Base-by-base conservation (phyloP, 2,888 invertebrate genomes). In the Hypselothyrea guttata region DNA sequence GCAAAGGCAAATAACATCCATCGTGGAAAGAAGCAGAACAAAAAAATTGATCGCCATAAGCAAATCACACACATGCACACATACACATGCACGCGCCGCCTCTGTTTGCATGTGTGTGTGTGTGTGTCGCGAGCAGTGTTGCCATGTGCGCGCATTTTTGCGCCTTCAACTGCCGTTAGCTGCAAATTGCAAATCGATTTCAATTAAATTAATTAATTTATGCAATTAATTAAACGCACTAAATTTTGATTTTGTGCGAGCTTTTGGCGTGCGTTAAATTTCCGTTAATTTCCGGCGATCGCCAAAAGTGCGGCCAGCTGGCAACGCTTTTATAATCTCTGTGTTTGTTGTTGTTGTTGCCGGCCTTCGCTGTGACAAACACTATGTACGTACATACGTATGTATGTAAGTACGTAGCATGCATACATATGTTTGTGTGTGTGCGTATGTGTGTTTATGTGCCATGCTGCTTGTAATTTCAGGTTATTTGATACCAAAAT, bases 401-500 rank as follows among this genome's bases (percentile, higher is more conserved):
- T 35, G 28, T 45, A 22, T 55, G 18, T 41, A 40, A 45, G 13
- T 48, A 41, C 40, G 30, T 45, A n/a, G n/a, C n/a, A n/a, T n/a
- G n/a, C n/a, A n/a, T n/a, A n/a, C n/a, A n/a, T n/a, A n/a, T n/a
- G n/a, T n/a, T n/a, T 46, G 18, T 37, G 31, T 57, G 38, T 48
- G 22, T 55, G 41, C 52, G 27, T 58, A 58, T 49, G 38, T 58
- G 44, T 46, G 42, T 59, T 44, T 60, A 46, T 72, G 41, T 78
- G 59, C 41, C 62, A 75, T 77, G 77, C 60, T 75, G 72, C 66
- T 66, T 71, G 78, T 81, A 84, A 82, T 82, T 82, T 82, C 79
- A 78, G 82, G 84, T 82, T 81, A 84, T 81, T 77, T 84, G 76
- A 79, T 75, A 84, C 79, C 68, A 68, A 84, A 84, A 77, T 82